Base-by-base conservation (phyloP, 1,140 invertebrate species). In the Phenacoccus solenopsis region DNA sequence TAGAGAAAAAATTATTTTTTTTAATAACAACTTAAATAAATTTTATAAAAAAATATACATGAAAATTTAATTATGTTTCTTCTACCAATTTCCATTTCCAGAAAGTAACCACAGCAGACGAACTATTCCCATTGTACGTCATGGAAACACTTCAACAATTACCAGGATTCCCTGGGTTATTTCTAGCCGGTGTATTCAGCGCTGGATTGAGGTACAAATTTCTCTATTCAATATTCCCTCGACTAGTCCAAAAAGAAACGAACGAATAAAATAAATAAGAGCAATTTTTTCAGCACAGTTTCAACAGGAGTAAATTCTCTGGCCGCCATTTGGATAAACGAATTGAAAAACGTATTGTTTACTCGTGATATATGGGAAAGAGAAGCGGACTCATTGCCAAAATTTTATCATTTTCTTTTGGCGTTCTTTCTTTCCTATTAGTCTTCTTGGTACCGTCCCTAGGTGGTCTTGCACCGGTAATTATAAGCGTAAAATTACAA, bases 251-350 rank as follows among this genome's bases (percentile, higher is more conserved):
- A 32, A 32, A 32, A 32, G 5, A 7, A 32, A 32, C 30, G 30
- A 32, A 32, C 16, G 38, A 49, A 20, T n/a, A n/a, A n/a, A n/a
- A n/a, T n/a, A n/a, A n/a, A n/a, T n/a, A n/a, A n/a, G n/a, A n/a
- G n/a, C n/a, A 5, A 16, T 71, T 71, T 68, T 79, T 79, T 21
- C 75, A 96, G 93, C 79, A 96, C 94, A 0, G 80, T 96, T 10
- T 96, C 93, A 0, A 96, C 93, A 7, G 93, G 92, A 0, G 79
- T 96, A 3, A 97, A 96, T 75, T 94, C 93, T 0, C 86, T 96
- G 80, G 88, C 93, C 0, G 93, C 94, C 1, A 84, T 87, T 22
- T 82, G 81, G 67, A 79, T 85, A 10, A 89, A 96, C 12, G 90
- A 96, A 69, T 80, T 95, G 9, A 86, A 95, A 75, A 90, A 91